Conservation (phyloP, 2,113 vertebrate genomes). For the Lamprologus sp. region DNA sequence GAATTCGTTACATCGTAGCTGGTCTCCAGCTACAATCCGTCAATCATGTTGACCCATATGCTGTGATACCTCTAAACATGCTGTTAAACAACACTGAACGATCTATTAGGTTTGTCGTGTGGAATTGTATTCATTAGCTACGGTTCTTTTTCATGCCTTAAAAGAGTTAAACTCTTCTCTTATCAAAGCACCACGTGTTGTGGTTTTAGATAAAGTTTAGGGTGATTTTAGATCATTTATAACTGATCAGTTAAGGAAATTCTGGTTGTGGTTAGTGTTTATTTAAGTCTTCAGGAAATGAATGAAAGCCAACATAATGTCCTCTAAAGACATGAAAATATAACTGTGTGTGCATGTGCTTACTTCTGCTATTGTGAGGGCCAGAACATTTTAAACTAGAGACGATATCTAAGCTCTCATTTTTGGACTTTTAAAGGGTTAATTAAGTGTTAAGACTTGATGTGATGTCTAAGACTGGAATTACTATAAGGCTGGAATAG, state of each 20-base stretch:
- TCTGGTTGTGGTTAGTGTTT: not conserved
- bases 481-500: not conserved
- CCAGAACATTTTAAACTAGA: not conserved
- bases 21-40: not conserved
- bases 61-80: not conserved
- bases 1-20: not conserved
- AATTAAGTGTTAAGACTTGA: not conserved
- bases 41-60: not conserved
- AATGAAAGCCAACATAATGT: not conserved
- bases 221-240: not conserved
- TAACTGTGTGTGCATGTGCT: not conserved
- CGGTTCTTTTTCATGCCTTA: not conserved
- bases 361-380: not conserved
- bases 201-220: fast-evolving
- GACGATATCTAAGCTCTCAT: not conserved
- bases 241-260: not conserved
- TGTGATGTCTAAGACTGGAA: not conserved
- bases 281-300: not conserved
- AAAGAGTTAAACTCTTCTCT: not conserved
- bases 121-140: not conserved
- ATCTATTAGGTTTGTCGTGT: fast-evolving
- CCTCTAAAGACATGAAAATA: not conserved
- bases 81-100: not conserved
- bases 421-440: not conserved
- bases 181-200: not conserved